These are phyloP conservation scores for Hartigia nigra DNA, from an alignment of 2,888 invertebrate genomes.

Conservation along the genomic window DNA sequence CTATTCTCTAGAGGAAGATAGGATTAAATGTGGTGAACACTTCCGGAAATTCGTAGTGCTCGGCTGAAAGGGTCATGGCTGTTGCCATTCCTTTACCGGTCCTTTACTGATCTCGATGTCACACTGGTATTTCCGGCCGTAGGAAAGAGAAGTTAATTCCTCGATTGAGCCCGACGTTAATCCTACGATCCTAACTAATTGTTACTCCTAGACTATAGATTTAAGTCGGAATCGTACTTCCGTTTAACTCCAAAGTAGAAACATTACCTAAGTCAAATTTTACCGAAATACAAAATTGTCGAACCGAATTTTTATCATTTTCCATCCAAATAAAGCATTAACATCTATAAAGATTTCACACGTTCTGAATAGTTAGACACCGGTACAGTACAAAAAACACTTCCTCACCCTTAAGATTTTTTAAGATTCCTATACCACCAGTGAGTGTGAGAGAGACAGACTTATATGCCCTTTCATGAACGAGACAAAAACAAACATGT, in stretches of 20 bases:
- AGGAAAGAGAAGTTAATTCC: not conserved
- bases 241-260: not conserved
- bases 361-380: not conserved
- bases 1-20: not conserved
- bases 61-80: not conserved
- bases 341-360: not conserved
- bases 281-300: not conserved
- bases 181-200: not conserved
- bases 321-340: not conserved
- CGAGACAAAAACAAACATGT: not conserved
- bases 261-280: not conserved
- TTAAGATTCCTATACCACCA: not conserved
- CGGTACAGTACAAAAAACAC: not conserved
- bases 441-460: not conserved
- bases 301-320: not conserved
- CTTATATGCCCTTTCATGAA: not conserved
- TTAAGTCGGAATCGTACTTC: not conserved
- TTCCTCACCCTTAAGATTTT: not conserved
- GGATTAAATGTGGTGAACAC: not conserved
- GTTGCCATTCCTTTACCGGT: not conserved
- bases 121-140: not conserved
- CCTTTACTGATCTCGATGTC: not conserved
- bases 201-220: not conserved
- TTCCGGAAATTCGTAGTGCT: not conserved
- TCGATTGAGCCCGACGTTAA: not conserved